Conservation (phyloP, 2,888 invertebrate species). For the Ophion ellenae region DNA sequence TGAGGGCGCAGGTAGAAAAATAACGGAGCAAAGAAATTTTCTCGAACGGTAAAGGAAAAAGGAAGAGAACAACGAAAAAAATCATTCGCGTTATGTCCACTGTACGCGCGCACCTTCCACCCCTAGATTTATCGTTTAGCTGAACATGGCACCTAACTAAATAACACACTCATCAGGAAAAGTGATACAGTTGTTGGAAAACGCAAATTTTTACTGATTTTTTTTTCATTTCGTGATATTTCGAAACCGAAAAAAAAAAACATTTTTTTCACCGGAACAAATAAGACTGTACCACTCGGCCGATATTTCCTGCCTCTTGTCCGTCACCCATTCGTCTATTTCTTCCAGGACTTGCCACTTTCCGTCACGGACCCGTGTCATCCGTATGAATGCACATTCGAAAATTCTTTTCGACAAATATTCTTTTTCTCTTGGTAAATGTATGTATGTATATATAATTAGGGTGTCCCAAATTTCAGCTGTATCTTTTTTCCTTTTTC, state of each 20-base stretch:
- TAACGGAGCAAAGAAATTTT: neutral
- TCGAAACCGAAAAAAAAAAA: neutral
- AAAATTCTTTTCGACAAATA: neutral
- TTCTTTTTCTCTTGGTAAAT: neutral
- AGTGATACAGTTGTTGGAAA: slow-evolving; percentile 29
- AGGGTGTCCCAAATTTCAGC: too few relatives aligned
- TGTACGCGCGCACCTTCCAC: slow-evolving; percentile 51
- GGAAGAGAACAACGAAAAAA: neutral
- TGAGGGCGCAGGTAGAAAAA: slow-evolving; percentile 9
- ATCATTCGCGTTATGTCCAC: slow-evolving; percentile 43
- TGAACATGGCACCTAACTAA: slow-evolving; percentile 45
- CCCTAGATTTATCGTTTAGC: slow-evolving; percentile 53
- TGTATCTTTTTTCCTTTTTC: too few relatives aligned
- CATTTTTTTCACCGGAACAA: neutral
- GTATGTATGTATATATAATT: neutral
- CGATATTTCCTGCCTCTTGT: slow-evolving; percentile 8
- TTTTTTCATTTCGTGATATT: neutral
- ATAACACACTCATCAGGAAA: slow-evolving; percentile 1
- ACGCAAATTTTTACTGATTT: neutral
- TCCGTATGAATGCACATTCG: slow-evolving; percentile 1
- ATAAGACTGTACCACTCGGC: slow-evolving; percentile 35
- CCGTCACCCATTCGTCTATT: slow-evolving; percentile 23
- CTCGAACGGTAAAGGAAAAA: neutral
- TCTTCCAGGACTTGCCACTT: neutral
- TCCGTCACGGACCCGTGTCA: neutral